Evolutionary conservation across 2,113 vertebrate species (phyloP), one percentile per base, ranked within the genome.

Genomic region (Acrocephalus arundinaceus): DNA sequence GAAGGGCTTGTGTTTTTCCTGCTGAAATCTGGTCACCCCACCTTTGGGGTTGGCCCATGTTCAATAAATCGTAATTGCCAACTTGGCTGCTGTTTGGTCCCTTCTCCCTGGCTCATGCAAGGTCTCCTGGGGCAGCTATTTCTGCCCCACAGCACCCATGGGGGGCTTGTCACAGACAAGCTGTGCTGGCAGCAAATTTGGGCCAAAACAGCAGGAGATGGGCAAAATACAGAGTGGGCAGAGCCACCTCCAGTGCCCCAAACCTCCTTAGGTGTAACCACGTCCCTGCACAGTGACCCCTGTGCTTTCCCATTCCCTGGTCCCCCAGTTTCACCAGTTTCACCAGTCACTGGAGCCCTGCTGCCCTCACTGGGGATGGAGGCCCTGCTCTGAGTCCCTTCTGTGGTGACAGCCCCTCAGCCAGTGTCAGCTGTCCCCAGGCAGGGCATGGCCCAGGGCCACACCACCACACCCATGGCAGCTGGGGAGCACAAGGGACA

Each of bases 391-490:
- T 1, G 58, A 9, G 58, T 13, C 6, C 20, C 70, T 28, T 15
- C 66, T 13, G 5, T 33, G 14, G 30, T 14, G 17, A 14, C 4
- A 12, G 31, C 22, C 49, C 41, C 51, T 61, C 14, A 84, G 35
- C 57, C 68, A 39, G 37, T 4, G 48, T 41, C 63, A 9, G 52
- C 58, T 14, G 3, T 46, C 15, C 48, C 31, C 11, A 13, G 25
- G 43, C 57, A 59, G 52, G 43, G 10, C 2, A 17, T 0, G 3
- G 57, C 63, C 79, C 1, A 0, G 52, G n/a, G 76, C 3, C 7
- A 19, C 22, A 0, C 10, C 22, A 2, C 19, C 5, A 1, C 7
- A 3, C 33, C 6, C 0, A 1, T 6, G 25, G 27, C 31, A 16
- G 35, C 21, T 11, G 5, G 3, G 2, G 11, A 31, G 37, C 7